phyloP scores from a whole-genome alignment of 1,140 invertebrate species.

The Asobara japonica region DNA sequence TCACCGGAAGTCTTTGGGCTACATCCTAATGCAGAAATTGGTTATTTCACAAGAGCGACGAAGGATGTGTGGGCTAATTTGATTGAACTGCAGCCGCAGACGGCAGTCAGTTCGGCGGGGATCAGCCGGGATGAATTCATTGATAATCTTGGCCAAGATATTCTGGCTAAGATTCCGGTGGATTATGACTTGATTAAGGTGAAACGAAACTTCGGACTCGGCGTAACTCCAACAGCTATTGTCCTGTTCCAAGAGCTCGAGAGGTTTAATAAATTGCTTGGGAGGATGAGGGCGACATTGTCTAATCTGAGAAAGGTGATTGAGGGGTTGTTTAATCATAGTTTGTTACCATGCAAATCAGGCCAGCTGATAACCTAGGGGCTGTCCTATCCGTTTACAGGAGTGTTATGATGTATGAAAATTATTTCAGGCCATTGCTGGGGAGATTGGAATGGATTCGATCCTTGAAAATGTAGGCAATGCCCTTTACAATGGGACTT shows the following conservation, averaged over 20 bases:
- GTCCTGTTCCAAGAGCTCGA: slow-evolving; percentile 91
- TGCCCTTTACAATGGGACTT: slow-evolving; percentile 83
- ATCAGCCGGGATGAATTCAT: slow-evolving; percentile 85
- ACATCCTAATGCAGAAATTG: slow-evolving; percentile 92
- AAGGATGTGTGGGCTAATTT: slow-evolving; percentile 85
- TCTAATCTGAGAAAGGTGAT: slow-evolving; percentile 76
- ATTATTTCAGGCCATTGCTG: slow-evolving; percentile 75
- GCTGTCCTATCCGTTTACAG: not conserved
- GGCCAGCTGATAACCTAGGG: no score
- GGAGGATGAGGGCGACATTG: slow-evolving; percentile 77
- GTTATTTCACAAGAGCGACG: slow-evolving; percentile 86
- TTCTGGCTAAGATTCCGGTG: slow-evolving; percentile 77
- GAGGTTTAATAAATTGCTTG: slow-evolving; percentile 83
- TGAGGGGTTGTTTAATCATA: slow-evolving; percentile 30
- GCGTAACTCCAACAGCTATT: slow-evolving; percentile 82
- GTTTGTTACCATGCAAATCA: not conserved
- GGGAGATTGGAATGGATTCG: slow-evolving; percentile 90
- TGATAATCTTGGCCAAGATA: slow-evolving; percentile 79
- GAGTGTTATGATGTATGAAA: not conserved
- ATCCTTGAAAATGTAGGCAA: slow-evolving; percentile 83
- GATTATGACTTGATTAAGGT: slow-evolving; percentile 83
- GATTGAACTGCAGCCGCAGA: slow-evolving; percentile 88
- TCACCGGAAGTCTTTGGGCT: slow-evolving; percentile 90
- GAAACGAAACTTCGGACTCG: slow-evolving; percentile 78
- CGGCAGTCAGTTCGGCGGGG: slow-evolving; percentile 62